Evolutionary conservation across 1,140 invertebrate genomes (phyloP).

Genomic region (Amphibalanus amphitrite): DNA sequence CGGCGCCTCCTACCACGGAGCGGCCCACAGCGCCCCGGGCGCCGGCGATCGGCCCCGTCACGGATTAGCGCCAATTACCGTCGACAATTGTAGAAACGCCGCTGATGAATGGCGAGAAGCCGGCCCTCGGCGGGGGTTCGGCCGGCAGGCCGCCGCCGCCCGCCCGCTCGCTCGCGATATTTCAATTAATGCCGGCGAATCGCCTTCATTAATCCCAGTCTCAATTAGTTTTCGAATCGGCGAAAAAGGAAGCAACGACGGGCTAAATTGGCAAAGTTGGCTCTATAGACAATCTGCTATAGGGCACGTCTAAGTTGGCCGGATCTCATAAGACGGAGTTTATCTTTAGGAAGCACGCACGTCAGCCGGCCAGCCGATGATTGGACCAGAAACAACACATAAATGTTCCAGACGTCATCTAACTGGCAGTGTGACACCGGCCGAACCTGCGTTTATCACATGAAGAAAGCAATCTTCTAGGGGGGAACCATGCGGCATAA

Average conservation of each 20-base stretch:
- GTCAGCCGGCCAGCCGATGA: not conserved
- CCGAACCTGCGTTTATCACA: no score
- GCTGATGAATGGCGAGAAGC: not conserved
- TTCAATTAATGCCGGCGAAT: not conserved
- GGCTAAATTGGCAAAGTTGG: not conserved
- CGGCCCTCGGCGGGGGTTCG: no score
- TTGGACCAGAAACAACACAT: not conserved
- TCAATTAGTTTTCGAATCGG: not conserved
- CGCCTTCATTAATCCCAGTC: not conserved
- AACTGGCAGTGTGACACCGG: not conserved
- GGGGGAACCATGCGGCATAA: no score
- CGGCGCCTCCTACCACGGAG: not conserved
- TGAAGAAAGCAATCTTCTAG: no score
- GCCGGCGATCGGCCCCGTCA: not conserved
- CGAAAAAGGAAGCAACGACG: not conserved
- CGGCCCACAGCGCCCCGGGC: not conserved
- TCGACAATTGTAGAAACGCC: not conserved
- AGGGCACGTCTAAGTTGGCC: not conserved
- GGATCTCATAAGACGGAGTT: not conserved
- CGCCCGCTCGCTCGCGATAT: not conserved
- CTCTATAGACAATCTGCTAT: not conserved
- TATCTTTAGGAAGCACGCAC: not conserved
- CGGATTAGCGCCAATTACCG: not conserved
- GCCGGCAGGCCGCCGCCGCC: no score
- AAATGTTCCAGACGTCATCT: not conserved